Percentiles rank a stretch among this genome's conserved stretches.
These are phyloP conservation scores for Urechis unicinctus DNA, from an alignment of 2,888 invertebrate species.

Conservation along the genomic window DNA sequence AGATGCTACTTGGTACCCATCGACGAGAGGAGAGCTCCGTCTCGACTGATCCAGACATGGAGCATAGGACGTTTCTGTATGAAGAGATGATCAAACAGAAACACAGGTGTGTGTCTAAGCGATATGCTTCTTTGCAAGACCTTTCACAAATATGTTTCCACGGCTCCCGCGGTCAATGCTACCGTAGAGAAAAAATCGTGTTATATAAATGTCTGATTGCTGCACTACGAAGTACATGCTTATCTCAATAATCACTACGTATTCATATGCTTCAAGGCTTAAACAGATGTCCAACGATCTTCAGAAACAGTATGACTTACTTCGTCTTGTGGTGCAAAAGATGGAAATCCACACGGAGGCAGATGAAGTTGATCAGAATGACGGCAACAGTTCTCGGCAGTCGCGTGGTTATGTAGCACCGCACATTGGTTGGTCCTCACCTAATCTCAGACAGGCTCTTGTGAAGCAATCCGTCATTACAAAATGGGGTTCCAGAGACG, in stretches of 20 bases:
- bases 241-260: neutral
- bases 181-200: neutral
- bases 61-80: slow-evolving; percentile 14
- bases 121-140: neutral
- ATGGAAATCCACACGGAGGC: slow-evolving; percentile 90
- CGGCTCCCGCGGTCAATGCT: too few species aligned
- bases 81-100: slow-evolving; percentile 19
- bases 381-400: neutral
- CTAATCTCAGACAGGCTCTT: slow-evolving; percentile 11
- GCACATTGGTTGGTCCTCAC: too few species aligned
- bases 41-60: slow-evolving; percentile 3
- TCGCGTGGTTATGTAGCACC: neutral
- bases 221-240: neutral
- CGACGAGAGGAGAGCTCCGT: too few species aligned
- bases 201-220: neutral
- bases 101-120: slow-evolving; percentile 3
- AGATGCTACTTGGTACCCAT: too few species aligned
- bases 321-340: slow-evolving; percentile 68
- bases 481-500: too few species aligned
- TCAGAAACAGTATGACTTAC: slow-evolving; percentile 69
- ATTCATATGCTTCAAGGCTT: slow-evolving; percentile 46
- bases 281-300: slow-evolving; percentile 64
- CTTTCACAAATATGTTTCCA: neutral
- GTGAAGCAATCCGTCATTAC: slow-evolving; percentile 20
- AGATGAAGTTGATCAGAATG: slow-evolving; percentile 75